These are phyloP conservation scores for Hydrophis major DNA, from an alignment of 2,797 vertebrate species.

Conservation along the genomic window DNA sequence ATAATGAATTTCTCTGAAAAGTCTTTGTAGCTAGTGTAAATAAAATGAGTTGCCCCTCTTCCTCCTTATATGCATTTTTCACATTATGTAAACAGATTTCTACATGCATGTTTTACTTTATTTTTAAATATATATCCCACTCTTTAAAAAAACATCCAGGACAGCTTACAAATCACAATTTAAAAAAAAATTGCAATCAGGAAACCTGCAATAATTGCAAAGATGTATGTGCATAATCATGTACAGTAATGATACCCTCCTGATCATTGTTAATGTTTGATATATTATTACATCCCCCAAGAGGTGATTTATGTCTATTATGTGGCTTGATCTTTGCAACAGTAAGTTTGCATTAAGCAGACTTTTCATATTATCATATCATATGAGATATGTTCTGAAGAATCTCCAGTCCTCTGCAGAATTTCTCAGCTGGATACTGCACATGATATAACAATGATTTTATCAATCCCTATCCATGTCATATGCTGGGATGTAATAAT, in stretches of 20 bases:
- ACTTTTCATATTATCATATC: background rate
- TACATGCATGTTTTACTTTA: background rate
- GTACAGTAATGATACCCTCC: background rate
- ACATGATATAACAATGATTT: background rate
- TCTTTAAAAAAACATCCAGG: background rate
- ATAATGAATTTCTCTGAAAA: background rate
- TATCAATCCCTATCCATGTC: background rate
- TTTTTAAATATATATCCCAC: background rate
- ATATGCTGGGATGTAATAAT: background rate
- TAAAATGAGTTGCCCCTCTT: background rate
- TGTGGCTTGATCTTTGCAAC: background rate
- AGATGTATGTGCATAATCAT: background rate
- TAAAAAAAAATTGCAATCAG: background rate
- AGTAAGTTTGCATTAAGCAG: background rate
- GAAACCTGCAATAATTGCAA: background rate
- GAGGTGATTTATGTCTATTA: background rate
- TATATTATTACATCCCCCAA: background rate
- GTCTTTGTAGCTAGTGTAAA: background rate
- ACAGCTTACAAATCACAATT: background rate
- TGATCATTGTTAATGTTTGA: background rate
- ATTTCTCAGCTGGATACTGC: background rate
- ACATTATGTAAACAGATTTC: background rate
- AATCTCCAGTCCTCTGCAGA: background rate
- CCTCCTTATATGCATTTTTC: background rate
- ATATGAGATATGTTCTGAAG: background rate